Evolutionary conservation across 2,888 invertebrate species (phyloP), one percentile per base, ranked within the genome.

Genomic region (Tupiocoris notatus): DNA sequence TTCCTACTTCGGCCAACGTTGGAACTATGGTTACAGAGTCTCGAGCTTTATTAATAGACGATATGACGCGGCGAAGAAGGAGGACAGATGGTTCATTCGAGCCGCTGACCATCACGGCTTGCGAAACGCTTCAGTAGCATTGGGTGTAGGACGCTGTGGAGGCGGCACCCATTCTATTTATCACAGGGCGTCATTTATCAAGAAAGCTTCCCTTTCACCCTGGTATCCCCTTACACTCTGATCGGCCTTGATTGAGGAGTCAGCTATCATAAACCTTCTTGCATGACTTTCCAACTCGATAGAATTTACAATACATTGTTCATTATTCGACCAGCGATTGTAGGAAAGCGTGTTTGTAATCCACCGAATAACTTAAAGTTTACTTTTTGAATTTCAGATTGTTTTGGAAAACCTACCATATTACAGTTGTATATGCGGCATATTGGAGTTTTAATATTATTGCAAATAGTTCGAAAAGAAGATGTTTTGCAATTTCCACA

Each of bases 1-100:
- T n/a, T n/a, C n/a, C n/a, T n/a, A n/a, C n/a, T n/a, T n/a, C n/a
- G n/a, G n/a, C n/a, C n/a, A n/a, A n/a, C n/a, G n/a, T n/a, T n/a
- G n/a, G n/a, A n/a, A n/a, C n/a, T n/a, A n/a, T n/a, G n/a, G n/a
- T n/a, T n/a, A n/a, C n/a, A n/a, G n/a, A n/a, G n/a, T n/a, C n/a
- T n/a, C 39, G 3, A 12, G 39, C 67, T 67, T 67, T 67, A 67
- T 67, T 67, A 57, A 67, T 67, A 67, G 67, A 57, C 56, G 57
- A 67, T 67, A 67, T 67, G 67, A 67, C 67, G 67, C 12, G 39
- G 67, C 22, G 23, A 67, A 54, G 67, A 56, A 56, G 39, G n/a
- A 20, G 67, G 23, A 67, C 67, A 67, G 67, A 67, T 67, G 57
- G 56, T 67, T 67, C 67, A 57, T 67, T 56, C 22, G 22, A 67